Base-by-base conservation (phyloP, 92 coral and sea anemone species). In the Heteractis magnifica region DNA sequence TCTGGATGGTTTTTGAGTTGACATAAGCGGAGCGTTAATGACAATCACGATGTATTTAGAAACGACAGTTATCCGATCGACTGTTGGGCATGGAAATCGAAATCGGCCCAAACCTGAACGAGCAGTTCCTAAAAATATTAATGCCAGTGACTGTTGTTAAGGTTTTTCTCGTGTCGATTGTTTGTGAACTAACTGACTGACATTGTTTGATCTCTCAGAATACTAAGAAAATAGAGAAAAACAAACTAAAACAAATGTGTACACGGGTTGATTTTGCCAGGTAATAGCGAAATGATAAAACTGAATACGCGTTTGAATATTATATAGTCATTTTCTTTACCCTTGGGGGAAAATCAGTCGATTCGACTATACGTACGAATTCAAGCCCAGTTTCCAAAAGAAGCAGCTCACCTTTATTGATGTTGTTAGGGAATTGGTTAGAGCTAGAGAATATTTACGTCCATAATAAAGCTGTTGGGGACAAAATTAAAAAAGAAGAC, bases 401-500 rank as follows among this genome's bases (percentile, higher is more conserved):
- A 23, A 68, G 10, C 4, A 7, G 44, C 73, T 68, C 44, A 20
- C 14, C 23, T 5, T 13, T 13, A 62, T 23, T 4, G 41, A 68
- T 26, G 73, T 68, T n/a, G 10, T 26, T 26, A 68, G 73, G 73
- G 73, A 68, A 68, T 23, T 62, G 70, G 19, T 68, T 14, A 51
- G 16, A 41, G 19, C 49, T 52, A 50, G 71, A 50, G 70, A 79
- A 56, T 60, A 59, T 65, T 81, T 13, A 15, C 81, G 72, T 16
- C 19, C 64, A 64, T 81, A 81, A 81, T 81, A 70, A 51, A 81
- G 84, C 84, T 81, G 77, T 72, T 70, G 44, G 77, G 65, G 84
- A 81, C 77, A 65, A 82, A 82, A 82, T 73, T 72, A 82, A 75
- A 82, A 74, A 82, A 72, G 72, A 82, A 72, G 75, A 82, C 52